These are phyloP conservation scores for Diprion similis DNA, from an alignment of 1,140 invertebrate genomes.

Conservation along the genomic window DNA sequence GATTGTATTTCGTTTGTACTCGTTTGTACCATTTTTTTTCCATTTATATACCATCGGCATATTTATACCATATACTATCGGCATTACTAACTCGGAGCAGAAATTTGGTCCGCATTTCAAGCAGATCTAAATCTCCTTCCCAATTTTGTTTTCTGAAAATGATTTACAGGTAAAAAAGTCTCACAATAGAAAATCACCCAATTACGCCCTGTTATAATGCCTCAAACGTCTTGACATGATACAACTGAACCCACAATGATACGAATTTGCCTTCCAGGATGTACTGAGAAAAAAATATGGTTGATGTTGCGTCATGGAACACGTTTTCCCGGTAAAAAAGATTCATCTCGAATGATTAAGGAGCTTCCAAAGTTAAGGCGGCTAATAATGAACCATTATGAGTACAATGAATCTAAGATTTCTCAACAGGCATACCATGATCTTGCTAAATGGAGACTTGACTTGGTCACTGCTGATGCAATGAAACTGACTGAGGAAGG, in stretches of 20 bases:
- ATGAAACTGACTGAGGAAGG: constrained; percentile 70
- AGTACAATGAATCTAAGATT: constrained; percentile 38
- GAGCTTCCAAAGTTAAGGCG: constrained; percentile 59
- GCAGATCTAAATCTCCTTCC: no score
- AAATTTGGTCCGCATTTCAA: no score
- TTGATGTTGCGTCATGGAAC: constrained; percentile 73
- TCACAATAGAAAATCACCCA: no score
- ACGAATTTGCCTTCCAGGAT: constrained; percentile 57
- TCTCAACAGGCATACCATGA: constrained; percentile 49
- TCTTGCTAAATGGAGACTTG: constrained; percentile 64
- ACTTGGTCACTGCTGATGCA: constrained; percentile 53
- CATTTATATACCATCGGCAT: no score
- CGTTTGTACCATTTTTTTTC: constrained; percentile 18
- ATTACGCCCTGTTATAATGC: no score
- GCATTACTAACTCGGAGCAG: no score
- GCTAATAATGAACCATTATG: constrained; percentile 59
- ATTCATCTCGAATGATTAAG: constrained; percentile 61
- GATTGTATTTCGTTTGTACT: constrained; percentile 22
- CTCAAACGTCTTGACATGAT: no score
- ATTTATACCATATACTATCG: no score
- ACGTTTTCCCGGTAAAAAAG: constrained; percentile 66
- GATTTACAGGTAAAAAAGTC: no score
- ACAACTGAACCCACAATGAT: no score
- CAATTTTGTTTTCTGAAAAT: no score
- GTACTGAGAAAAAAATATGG: constrained; percentile 69